Conservation (phyloP, 2,797 vertebrate species). For the Tokudaia tokunoshimensis region DNA sequence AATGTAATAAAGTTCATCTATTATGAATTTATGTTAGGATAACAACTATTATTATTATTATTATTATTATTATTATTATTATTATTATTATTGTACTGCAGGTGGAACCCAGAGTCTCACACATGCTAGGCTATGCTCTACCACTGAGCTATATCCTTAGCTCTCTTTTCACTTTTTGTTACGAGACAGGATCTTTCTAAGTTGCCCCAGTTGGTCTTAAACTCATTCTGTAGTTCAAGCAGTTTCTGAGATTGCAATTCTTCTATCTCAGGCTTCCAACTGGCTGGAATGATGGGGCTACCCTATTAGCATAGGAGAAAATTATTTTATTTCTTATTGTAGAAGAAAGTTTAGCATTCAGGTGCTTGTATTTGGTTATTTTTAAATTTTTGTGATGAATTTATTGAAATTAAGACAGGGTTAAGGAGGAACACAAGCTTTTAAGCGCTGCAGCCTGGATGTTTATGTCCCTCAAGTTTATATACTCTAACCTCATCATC, state of each 20-base stretch:
- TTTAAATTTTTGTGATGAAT: neutral
- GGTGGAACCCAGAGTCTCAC: neutral
- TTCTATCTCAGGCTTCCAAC: neutral
- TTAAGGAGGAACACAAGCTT: neutral
- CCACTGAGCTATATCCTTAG: neutral
- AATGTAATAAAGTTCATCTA: neutral
- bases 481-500: neutral
- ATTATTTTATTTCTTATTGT: slow-evolving; percentile 3
- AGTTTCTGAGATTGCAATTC: neutral
- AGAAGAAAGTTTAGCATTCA: neutral
- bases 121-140: neutral
- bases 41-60: neutral
- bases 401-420: neutral
- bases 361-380: neutral
- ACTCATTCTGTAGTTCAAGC: neutral
- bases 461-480: neutral
- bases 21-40: slow-evolving; percentile 29
- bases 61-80: neutral
- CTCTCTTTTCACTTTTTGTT: neutral
- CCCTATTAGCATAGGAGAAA: neutral
- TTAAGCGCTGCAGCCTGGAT: neutral
- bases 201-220: neutral
- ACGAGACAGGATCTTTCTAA: neutral
- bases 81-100: neutral
- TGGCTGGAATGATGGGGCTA: neutral